These are phyloP conservation scores for Liasis olivaceus DNA, from an alignment of 2,797 vertebrate species.

Conservation along the genomic window DNA sequence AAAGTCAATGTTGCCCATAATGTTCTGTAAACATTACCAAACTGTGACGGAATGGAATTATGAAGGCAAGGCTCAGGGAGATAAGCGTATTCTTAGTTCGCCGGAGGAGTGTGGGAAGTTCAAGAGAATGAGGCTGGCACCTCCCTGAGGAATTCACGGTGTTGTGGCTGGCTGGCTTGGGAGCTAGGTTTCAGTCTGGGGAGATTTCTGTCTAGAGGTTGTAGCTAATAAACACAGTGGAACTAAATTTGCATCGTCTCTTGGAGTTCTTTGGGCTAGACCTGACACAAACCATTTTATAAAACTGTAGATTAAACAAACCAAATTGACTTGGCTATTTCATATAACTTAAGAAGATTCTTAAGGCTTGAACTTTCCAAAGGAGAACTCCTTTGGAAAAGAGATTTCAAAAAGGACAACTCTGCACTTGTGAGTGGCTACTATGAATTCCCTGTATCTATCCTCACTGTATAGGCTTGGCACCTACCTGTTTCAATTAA, in stretches of 20 bases:
- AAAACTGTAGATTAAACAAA: not conserved
- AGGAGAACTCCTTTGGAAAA: not conserved
- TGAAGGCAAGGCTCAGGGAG: no score
- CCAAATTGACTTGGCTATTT: not conserved
- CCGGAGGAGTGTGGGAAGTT: no score
- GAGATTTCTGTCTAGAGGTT: no score
- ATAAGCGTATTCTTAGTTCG: no score
- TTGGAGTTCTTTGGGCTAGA: not conserved
- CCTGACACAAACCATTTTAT: not conserved
- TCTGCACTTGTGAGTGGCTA: not conserved
- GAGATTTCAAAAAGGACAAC: not conserved
- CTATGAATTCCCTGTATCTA: not conserved
- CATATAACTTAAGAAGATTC: not conserved
- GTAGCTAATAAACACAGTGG: no score
- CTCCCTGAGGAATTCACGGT: no score
- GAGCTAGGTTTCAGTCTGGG: no score
- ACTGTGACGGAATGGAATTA: not conserved
- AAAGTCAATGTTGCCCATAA: not conserved
- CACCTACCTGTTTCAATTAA: not conserved
- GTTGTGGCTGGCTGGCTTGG: no score
- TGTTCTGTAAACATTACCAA: not conserved
- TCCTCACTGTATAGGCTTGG: not conserved
- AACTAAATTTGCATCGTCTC: not conserved
- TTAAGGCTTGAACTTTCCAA: not conserved
- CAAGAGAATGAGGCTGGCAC: no score